Conservation (phyloP, 1,140 invertebrate genomes). For the Pogonognathellus flavescens region DNA sequence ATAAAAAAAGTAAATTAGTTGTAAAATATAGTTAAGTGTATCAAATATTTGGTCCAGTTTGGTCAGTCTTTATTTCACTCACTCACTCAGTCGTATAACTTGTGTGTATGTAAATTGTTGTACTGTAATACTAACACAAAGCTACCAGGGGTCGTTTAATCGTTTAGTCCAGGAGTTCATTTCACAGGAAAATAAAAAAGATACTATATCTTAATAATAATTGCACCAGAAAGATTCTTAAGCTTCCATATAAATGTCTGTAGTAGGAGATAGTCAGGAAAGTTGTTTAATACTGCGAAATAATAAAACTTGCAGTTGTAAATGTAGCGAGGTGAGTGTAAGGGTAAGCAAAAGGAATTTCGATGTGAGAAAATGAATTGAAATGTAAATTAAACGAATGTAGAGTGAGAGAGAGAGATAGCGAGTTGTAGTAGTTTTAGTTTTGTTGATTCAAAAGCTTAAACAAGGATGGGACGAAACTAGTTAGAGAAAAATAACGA, state of each 20-base stretch:
- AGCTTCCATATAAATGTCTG: too few relatives aligned
- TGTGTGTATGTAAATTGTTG: too few relatives aligned
- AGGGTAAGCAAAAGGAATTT: neutral
- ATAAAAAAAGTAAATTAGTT: conserved; percentile 39
- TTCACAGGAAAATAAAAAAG: too few relatives aligned
- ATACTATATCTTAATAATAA: too few relatives aligned
- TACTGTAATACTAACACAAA: too few relatives aligned
- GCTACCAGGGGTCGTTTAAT: too few relatives aligned
- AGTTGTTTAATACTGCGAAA: neutral
- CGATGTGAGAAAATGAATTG: conserved; percentile 27
- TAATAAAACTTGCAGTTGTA: neutral
- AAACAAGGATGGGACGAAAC: conserved; percentile 37
- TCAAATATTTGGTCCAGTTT: conserved; percentile 8
- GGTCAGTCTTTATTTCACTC: neutral
- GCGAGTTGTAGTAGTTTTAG: too few relatives aligned
- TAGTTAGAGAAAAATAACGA: conserved; percentile 46
- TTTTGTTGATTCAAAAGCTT: neutral
- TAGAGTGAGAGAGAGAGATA: neutral
- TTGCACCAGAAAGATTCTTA: too few relatives aligned
- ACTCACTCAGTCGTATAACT: too few relatives aligned
- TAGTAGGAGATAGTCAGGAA: too few relatives aligned
- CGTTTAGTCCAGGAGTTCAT: too few relatives aligned
- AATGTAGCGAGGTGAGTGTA: neutral
- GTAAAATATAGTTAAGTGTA: conserved; percentile 43
- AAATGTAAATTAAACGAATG: conserved; percentile 31